phyloP scores from a whole-genome alignment of 2,113 vertebrate species.

The Apteryx owenii region DNA sequence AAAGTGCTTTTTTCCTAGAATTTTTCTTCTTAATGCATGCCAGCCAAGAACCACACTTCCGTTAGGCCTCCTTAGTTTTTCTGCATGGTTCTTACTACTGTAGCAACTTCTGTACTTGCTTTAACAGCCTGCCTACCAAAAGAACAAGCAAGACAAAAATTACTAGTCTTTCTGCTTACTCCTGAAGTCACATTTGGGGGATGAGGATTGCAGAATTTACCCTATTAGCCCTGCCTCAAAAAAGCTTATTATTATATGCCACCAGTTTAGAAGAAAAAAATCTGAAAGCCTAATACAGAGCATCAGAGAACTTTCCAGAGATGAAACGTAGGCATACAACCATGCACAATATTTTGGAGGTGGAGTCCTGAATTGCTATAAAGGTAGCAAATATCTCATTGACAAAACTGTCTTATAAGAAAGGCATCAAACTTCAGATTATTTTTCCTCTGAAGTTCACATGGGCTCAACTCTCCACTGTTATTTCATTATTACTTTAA shows the following conservation, averaged over 20 bases:
- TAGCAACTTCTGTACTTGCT: neutral
- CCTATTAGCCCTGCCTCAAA: neutral
- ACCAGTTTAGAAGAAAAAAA: neutral
- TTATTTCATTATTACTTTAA: neutral
- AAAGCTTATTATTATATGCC: neutral
- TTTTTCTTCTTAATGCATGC: neutral
- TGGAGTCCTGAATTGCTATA: neutral
- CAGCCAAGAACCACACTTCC: neutral
- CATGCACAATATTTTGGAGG: neutral
- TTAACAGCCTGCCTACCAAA: neutral
- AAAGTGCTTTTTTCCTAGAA: neutral
- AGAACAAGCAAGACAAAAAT: neutral
- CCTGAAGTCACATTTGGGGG: neutral
- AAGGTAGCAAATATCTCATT: neutral
- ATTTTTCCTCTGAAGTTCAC: neutral
- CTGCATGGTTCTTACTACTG: neutral
- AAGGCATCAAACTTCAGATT: neutral
- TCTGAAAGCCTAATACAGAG: neutral
- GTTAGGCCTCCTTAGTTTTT: neutral
- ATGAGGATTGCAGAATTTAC: neutral
- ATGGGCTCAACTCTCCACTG: neutral
- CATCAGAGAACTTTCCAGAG: neutral
- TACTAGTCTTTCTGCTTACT: neutral
- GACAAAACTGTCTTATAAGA: neutral
- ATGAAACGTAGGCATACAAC: fast-evolving